These are phyloP conservation scores for Syncerus caffer DNA, from an alignment of 2,797 vertebrate species.

Conservation along the genomic window DNA sequence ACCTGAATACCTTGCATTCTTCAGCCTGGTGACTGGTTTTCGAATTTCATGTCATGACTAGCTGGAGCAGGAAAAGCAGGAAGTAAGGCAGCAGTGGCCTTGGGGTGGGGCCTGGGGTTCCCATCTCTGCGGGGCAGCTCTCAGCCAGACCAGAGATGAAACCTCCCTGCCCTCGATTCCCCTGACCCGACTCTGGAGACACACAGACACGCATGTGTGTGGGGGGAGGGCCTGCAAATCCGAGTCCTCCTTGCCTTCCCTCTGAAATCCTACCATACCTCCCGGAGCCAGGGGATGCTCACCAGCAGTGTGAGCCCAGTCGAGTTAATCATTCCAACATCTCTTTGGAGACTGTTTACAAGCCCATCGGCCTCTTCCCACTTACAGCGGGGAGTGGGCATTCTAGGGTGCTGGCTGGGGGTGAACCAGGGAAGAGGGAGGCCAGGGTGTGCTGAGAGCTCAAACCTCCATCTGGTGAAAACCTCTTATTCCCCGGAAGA, in stretches of 20 bases:
- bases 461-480: background rate
- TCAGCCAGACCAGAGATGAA: background rate
- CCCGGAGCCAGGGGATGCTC: background rate
- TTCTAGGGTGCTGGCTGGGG: background rate
- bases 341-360: background rate
- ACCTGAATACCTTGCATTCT: background rate
- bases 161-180: background rate
- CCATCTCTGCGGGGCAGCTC: background rate
- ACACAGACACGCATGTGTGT: background rate
- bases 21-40: background rate
- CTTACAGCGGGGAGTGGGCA: background rate
- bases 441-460: background rate
- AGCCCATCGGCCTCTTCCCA: background rate
- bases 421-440: background rate
- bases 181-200: background rate
- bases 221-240: background rate
- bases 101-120: background rate
- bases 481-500: background rate
- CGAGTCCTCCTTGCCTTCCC: background rate
- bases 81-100: constrained; percentile 11
- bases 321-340: background rate
- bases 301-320: background rate
- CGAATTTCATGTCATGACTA: background rate
- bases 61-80: constrained; percentile 30
- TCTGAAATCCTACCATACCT: background rate